phyloP scores from a whole-genome alignment of 2,113 vertebrate species.

The Hemicordylus capensis region DNA sequence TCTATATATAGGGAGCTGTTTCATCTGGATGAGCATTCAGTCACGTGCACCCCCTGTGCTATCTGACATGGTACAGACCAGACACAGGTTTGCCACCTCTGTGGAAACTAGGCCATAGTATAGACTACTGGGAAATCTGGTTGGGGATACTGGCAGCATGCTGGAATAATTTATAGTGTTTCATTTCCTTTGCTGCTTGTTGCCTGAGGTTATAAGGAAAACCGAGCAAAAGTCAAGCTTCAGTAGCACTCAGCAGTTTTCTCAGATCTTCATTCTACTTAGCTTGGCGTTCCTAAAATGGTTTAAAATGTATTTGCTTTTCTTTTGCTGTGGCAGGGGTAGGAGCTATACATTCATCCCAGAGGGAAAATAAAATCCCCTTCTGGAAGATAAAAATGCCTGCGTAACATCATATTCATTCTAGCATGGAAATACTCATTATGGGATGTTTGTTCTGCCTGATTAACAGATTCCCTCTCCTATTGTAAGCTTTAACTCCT shows the following conservation, averaged over 20 bases:
- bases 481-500: background rate
- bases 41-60: background rate
- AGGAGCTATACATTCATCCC: slow-evolving; percentile 33
- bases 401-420: background rate
- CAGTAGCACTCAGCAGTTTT: slow-evolving; percentile 15
- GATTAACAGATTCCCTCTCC: background rate
- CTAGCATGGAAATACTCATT: background rate
- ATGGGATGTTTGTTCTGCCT: background rate
- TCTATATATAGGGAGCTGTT: background rate
- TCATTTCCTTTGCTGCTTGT: slow-evolving; percentile 24
- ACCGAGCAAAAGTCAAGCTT: slow-evolving; percentile 11
- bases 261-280: slow-evolving; percentile 17
- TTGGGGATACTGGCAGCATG: background rate
- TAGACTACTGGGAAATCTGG: slow-evolving; percentile 25
- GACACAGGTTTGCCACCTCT: background rate
- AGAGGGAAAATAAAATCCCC: slow-evolving; percentile 38
- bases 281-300: too few species aligned
- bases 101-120: background rate
- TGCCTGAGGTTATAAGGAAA: slow-evolving; percentile 36
- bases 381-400: background rate
- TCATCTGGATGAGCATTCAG: background rate
- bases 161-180: slow-evolving; percentile 28
- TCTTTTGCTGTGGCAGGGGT: slow-evolving; percentile 8
- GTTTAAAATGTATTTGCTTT: slow-evolving; percentile 22
- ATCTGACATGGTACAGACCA: too few species aligned